phyloP scores from a whole-genome alignment of 2,113 vertebrate species.

The Acinonyx jubatus region DNA sequence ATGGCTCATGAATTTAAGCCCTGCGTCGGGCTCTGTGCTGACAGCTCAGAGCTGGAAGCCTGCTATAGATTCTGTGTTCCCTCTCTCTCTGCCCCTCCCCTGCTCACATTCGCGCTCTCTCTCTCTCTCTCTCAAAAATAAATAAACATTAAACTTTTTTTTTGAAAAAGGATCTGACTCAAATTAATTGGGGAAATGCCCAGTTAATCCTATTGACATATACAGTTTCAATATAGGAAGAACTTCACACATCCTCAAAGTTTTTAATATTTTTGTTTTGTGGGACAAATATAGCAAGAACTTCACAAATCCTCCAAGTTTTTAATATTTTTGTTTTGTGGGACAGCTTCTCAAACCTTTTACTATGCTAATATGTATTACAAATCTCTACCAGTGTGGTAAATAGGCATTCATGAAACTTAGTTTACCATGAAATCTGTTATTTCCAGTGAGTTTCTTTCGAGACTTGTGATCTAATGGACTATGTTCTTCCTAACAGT shows the following conservation, averaged over 20 bases:
- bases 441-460: not conserved
- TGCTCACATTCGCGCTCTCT: no score
- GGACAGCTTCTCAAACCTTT: not conserved
- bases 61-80: no score
- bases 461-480: not conserved
- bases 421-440: not conserved
- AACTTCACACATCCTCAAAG: not conserved
- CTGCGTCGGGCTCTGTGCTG: no score
- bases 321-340: constrained; percentile 4
- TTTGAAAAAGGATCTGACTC: not conserved
- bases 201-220: not conserved
- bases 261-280: constrained; percentile 1
- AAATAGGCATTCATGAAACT: not conserved
- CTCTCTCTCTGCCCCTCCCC: no score
- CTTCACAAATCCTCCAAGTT: not conserved
- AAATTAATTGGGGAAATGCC: not conserved
- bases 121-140: no score
- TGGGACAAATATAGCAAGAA: not conserved
- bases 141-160: no score
- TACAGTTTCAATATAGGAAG: not conserved
- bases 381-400: not conserved
- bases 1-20: no score
- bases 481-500: not conserved
- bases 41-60: no score
- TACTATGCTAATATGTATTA: not conserved